Base-by-base conservation (phyloP, 2,888 invertebrate species). In the Phaedon cochleariae region DNA sequence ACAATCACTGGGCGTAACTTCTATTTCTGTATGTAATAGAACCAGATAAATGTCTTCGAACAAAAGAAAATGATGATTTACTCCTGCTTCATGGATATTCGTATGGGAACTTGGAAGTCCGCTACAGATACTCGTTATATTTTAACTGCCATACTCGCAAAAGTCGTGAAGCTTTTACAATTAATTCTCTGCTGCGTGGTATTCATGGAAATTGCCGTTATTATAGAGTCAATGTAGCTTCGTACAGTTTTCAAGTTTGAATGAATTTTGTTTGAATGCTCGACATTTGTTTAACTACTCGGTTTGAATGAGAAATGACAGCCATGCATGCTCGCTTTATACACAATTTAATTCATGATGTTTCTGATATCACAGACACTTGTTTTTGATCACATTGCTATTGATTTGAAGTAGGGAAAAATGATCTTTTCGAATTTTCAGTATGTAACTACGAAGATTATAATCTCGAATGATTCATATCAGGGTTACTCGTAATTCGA, bases 41-140 rank as follows among this genome's bases (percentile, higher is more conserved):
- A 77, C 75, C 77, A 77, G 78, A 81, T 81, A 80, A 81, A 80
- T 79, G 81, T 80, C 80, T 78, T 68, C 75, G 71, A 72, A 80
- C 79, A 80, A 79, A 79, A 77, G 77, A 74, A 74, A 73, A 75
- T 74, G 77, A 77, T 80, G 79, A 81, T 80, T 80, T 80, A 81
- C 79, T 71, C 68, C 59, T 67, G 65, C 66, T 71, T 73, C 70
- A 63, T 67, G 60, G 58, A 66, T 63, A 60, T 58, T 53, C 65
- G 58, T 62, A 65, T 54, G 41, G 37, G 26, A 62, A 52, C 53
- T 62, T 45, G 31, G 52, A 20, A 49, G 34, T 61, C 22, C 26
- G 52, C 21, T 59, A 59, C 29, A 29, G 17, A 46, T 54, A 57
- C 67, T 64, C 66, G 55, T 67, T 65, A 68, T 57, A 65, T 62